These are phyloP conservation scores for Gallinago paraguaiae DNA, from an alignment of 2,113 vertebrate genomes.

Conservation along the genomic window DNA sequence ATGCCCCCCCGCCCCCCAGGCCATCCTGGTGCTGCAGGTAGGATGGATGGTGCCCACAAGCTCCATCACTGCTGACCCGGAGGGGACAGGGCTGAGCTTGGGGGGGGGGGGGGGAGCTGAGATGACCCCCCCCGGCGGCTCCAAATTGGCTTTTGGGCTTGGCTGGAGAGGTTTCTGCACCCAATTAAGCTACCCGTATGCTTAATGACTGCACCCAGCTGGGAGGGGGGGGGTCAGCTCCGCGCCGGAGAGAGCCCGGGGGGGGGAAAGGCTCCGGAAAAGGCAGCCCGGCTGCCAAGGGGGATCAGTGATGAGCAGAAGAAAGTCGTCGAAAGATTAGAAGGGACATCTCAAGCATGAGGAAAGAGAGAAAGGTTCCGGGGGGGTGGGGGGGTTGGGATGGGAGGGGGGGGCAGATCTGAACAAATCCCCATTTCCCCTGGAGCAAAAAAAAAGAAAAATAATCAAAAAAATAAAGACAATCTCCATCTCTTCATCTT, in stretches of 20 bases:
- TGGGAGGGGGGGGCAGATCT: neutral
- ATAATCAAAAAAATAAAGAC: neutral
- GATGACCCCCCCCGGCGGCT: neutral
- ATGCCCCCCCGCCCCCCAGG: no score
- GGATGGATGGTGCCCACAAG: neutral
- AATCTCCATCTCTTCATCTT: neutral
- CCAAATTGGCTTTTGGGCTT: neutral
- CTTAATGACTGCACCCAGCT: neutral
- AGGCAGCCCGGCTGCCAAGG: neutral
- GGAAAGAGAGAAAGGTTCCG: neutral
- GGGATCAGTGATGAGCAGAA: conserved; percentile 8
- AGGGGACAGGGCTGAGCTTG: neutral
- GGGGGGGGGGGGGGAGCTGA: neutral
- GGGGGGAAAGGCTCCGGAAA: neutral
- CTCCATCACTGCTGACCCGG: neutral
- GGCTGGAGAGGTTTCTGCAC: neutral
- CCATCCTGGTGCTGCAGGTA: no score
- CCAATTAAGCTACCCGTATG: neutral
- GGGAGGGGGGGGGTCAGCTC: neutral
- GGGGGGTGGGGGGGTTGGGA: neutral
- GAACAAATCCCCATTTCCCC: neutral
- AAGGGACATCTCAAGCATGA: neutral
- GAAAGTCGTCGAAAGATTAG: conserved; percentile 6
- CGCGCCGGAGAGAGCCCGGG: neutral
- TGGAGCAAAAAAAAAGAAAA: neutral